Evolutionary conservation across 2,888 invertebrate genomes (phyloP).

Genomic region (Trichogramma evanescens): DNA sequence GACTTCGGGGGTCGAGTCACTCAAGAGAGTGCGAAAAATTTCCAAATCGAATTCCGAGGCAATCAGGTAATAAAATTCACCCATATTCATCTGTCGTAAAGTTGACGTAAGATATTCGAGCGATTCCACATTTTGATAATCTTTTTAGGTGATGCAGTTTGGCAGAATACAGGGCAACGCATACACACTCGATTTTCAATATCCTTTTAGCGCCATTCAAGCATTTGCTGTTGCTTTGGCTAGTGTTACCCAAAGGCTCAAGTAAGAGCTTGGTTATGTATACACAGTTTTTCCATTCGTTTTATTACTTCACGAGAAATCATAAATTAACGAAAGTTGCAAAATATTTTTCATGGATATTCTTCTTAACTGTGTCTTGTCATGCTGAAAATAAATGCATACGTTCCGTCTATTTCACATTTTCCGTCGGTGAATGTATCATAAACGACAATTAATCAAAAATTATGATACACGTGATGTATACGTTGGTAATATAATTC

Average conservation of each 20-base stretch:
- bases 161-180: constrained; percentile 97
- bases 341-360: constrained; percentile 17
- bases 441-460: too few species aligned
- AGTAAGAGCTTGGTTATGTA: constrained; percentile 50
- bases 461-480: too few species aligned
- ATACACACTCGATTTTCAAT: constrained; percentile 97
- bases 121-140: background rate
- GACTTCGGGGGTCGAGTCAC: constrained; percentile 99
- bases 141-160: constrained; percentile 94
- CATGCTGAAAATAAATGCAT: too few species aligned
- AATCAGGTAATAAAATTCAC: constrained; percentile 66
- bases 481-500: too few species aligned
- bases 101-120: background rate
- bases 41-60: constrained; percentile 94
- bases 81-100: background rate
- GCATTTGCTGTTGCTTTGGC: constrained; percentile 97
- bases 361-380: constrained; percentile 1
- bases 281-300: constrained; percentile 10
- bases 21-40: constrained; percentile 98
- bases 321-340: constrained; percentile 2
- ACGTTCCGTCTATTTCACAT: constrained; percentile 8
- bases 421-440: background rate
- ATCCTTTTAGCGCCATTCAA: constrained; percentile 96
- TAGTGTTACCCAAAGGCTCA: constrained; percentile 90
- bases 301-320: constrained; percentile 8